phyloP scores from a whole-genome alignment of 2,113 vertebrate genomes.

The Sceloporus tristichus region DNA sequence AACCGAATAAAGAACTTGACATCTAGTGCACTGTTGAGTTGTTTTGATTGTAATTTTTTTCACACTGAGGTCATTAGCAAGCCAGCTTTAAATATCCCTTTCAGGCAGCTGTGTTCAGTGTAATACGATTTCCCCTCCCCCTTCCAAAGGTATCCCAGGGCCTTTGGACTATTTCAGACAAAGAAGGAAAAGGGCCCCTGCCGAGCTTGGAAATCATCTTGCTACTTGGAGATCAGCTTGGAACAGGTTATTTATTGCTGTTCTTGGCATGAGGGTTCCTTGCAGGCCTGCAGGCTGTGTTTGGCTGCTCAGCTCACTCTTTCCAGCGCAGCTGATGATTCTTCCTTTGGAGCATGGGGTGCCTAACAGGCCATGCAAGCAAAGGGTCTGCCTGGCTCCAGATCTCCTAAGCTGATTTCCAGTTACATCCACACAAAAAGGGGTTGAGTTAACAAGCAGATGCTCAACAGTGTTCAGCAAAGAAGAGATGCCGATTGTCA shows the following conservation, averaged over 20 bases:
- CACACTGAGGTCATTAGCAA: conserved; percentile 64
- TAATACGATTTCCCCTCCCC: background rate
- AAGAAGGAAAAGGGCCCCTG: conserved; percentile 51
- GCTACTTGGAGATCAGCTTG: conserved; percentile 55
- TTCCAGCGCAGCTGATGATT: conserved; percentile 31
- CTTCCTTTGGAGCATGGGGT: conserved; percentile 49
- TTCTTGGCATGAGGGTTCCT: conserved; percentile 52
- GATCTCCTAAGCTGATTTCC: conserved; percentile 33
- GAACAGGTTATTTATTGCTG: conserved; percentile 75
- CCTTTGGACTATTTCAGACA: conserved; percentile 59
- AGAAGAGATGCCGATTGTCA: background rate
- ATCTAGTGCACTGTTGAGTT: conserved; percentile 48
- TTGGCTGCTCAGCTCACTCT: conserved; percentile 46
- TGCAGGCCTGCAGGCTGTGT: conserved; percentile 34
- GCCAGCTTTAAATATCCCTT: conserved; percentile 63
- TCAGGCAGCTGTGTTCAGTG: conserved; percentile 49
- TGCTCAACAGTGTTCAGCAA: background rate
- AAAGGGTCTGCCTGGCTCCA: conserved; percentile 8
- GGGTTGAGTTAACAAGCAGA: conserved; percentile 1
- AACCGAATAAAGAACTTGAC: conserved; percentile 52
- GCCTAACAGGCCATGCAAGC: conserved; percentile 62
- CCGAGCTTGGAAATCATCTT: conserved; percentile 66
- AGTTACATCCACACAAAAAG: conserved; percentile 20
- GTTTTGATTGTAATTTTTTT: conserved; percentile 60
- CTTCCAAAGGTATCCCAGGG: conserved; percentile 41